A percentile compares a stretch with the other conserved stretches of the same genome.
Conservation (phyloP, 2,888 invertebrate genomes). For the Brachycybe producta region DNA sequence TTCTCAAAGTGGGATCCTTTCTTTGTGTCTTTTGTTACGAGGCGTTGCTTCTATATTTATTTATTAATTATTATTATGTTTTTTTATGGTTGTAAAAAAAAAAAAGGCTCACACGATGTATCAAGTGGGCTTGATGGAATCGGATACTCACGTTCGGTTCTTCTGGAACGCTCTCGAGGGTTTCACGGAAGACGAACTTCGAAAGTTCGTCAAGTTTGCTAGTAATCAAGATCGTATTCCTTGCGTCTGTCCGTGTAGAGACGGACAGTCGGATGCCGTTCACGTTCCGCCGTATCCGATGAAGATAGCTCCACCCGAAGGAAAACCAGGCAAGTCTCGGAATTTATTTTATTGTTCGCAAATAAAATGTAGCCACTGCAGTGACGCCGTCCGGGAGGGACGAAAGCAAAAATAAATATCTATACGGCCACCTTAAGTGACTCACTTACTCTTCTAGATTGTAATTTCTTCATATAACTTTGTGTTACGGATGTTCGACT, state of each 20-base stretch:
- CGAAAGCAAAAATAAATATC: too few relatives aligned
- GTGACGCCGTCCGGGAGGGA: too few relatives aligned
- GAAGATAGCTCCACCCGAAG: constrained; percentile 36
- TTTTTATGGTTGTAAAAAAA: too few relatives aligned
- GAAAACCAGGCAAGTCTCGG: constrained; percentile 9
- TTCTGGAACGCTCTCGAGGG: constrained; percentile 33
- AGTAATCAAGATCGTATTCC: constrained; percentile 35
- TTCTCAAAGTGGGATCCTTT: constrained; percentile 29
- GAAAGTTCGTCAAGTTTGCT: constrained; percentile 34
- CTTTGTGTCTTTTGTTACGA: background rate
- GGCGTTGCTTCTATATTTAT: background rate
- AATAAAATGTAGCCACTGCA: too few relatives aligned
- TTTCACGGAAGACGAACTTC: constrained; percentile 31
- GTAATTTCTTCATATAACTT: background rate
- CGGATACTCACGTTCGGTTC: constrained; percentile 32
- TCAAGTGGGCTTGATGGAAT: constrained; percentile 33
- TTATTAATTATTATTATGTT: too few relatives aligned
- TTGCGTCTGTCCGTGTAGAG: constrained; percentile 31
- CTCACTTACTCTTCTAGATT: too few relatives aligned
- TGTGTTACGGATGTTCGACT: background rate
- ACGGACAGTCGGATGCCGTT: constrained; percentile 29
- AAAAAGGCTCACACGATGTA: constrained; percentile 34
- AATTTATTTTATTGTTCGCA: background rate
- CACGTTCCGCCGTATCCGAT: constrained; percentile 35
- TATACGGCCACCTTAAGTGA: too few relatives aligned